These are phyloP conservation scores for Potamarius usumacintae DNA, from an alignment of 2,113 vertebrate genomes.

Conservation along the genomic window DNA sequence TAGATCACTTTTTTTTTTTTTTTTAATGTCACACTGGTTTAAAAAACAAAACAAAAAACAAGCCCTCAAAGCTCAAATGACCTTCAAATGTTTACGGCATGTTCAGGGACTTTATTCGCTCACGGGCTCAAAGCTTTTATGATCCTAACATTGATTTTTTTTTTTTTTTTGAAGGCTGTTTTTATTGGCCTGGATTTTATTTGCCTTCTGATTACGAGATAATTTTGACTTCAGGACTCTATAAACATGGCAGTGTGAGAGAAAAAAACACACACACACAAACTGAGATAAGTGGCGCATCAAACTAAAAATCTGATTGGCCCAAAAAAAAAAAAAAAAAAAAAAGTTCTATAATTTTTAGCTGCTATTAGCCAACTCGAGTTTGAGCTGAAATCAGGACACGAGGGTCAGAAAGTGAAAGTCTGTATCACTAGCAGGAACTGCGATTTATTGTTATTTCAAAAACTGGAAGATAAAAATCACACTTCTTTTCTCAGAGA, in stretches of 20 bases:
- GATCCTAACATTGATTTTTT: neutral
- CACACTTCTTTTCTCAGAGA: neutral
- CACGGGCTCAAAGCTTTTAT: conserved; percentile 13
- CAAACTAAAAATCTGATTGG: neutral
- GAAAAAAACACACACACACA: conserved; percentile 3
- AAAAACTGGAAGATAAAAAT: neutral
- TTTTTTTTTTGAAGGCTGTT: neutral
- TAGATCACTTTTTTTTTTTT: neutral
- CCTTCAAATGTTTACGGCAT: conserved; percentile 30
- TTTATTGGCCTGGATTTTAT: conserved; percentile 17
- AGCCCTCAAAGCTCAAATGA: conserved; percentile 22
- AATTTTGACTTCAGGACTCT: neutral
- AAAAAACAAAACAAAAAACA: neutral
- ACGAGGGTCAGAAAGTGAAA: neutral
- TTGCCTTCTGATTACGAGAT: conserved; percentile 25
- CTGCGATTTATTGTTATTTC: neutral
- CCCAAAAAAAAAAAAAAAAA: neutral
- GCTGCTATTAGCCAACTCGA: neutral
- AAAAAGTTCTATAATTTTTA: neutral
- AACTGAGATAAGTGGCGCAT: neutral
- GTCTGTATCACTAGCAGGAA: neutral
- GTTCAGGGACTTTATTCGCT: conserved; percentile 17
- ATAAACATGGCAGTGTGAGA: neutral
- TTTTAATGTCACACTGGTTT: neutral
- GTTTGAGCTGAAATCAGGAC: neutral